These are phyloP conservation scores for Sebastes alutus DNA, from an alignment of 2,797 vertebrate species.

Conservation along the genomic window DNA sequence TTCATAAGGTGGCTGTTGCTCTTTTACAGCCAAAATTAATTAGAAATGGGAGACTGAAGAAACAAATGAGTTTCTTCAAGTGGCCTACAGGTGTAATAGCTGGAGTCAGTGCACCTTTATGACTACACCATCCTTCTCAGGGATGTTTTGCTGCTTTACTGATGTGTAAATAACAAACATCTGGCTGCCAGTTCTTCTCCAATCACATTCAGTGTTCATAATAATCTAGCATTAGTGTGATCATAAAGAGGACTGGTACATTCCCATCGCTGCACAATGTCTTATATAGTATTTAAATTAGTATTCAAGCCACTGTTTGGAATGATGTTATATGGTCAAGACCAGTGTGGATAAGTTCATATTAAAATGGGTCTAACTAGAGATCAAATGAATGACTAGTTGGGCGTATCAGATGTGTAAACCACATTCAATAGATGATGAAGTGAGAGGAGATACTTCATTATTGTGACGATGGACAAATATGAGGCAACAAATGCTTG, in stretches of 20 bases:
- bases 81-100: not conserved
- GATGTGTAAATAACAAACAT: not conserved
- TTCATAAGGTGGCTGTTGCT: not conserved
- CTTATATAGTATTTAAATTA: not conserved
- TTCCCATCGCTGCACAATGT: not conserved
- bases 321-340: conserved; percentile 9
- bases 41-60: not conserved
- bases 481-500: conserved; percentile 7
- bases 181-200: not conserved
- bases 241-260: not conserved
- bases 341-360: not conserved
- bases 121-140: not conserved
- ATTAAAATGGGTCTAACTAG: conserved; percentile 5
- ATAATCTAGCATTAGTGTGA: not conserved
- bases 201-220: not conserved
- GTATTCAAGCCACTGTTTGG: conserved; percentile 2
- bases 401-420: not conserved
- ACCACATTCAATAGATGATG: not conserved
- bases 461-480: conserved; percentile 5
- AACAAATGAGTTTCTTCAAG: not conserved
- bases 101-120: not conserved
- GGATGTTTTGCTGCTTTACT: not conserved
- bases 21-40: not conserved
- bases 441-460: not conserved
- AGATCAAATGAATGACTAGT: conserved; percentile 7